Base-by-base conservation (phyloP, 2,113 vertebrate species). In the Dasypus novemcinctus region DNA sequence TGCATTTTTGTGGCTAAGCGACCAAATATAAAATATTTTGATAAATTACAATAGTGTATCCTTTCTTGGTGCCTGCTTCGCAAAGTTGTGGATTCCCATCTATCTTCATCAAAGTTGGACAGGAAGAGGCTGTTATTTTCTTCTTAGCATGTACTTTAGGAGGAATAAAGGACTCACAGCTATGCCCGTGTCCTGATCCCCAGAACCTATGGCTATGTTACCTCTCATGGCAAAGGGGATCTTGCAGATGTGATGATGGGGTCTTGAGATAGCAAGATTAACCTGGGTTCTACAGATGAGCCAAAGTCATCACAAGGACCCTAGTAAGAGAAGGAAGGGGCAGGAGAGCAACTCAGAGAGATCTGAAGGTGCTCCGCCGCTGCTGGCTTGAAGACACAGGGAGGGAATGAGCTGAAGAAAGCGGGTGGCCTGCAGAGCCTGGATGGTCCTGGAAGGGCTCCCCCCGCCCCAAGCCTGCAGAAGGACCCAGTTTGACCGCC, bases 401-500 rank as follows among this genome's bases (percentile, higher is more conserved):
- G 46, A 57, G n/a, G 21, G 38, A 5, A 36, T 21, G 43, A 49
- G 33, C 33, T 61, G 46, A 68, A 18, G 11, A 52, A 43, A 12
- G 1, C 36, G 5, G 36, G 38, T 7, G 27, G n/a, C 66, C 1
- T 36, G 9, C 1, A 38, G 78, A 59, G 46, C 21, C 59, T n/a
- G 2, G 5, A 75, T 46, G 7, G 8, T 5, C n/a, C 52, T 25
- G 14, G 64, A 64, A 27, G 20, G 6, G 8, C 7, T 33, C 25
- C 63, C 27, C 63, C 7, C n/a, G n/a, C n/a, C 18, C n/a, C 7
- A n/a, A 25, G 20, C 17, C 13, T 25, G 11, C 17, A 75, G 20
- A 66, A 43, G 43, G n/a, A 25, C 3, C 0, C 43, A 49, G 15
- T 10, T 31, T 23, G 9, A 12, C 0, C 23, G 7, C 4, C 8